Percentiles rank a stretch among this genome's conserved stretches.
Evolutionary conservation across 1,140 invertebrate genomes (phyloP).

Genomic region (Chironomus tepperi): DNA sequence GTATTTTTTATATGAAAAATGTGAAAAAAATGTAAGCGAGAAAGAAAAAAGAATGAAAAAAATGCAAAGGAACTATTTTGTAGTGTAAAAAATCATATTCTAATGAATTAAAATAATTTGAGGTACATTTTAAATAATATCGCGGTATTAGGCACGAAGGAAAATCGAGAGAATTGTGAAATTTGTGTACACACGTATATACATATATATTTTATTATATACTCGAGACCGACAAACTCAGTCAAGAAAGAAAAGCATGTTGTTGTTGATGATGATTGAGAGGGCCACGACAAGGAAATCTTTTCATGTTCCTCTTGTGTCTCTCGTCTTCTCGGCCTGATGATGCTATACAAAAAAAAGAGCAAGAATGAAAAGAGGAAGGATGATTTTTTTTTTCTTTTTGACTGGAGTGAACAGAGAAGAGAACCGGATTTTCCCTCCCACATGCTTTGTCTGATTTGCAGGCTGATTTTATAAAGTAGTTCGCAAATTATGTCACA

Average conservation of each 20-base stretch:
- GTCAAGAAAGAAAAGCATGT: neutral
- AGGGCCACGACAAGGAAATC: neutral
- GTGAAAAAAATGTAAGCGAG: neutral
- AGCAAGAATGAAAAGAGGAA: no score
- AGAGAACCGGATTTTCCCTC: no score
- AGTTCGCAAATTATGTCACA: no score
- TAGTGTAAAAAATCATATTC: slow-evolving; percentile 14
- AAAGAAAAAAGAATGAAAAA: slow-evolving; percentile 20
- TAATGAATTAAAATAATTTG: slow-evolving; percentile 15
- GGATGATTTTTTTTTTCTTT: no score
- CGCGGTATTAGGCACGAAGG: neutral
- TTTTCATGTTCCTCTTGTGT: neutral
- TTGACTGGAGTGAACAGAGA: no score
- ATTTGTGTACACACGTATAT: neutral
- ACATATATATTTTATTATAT: neutral
- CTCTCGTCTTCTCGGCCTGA: no score
- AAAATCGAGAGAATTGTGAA: neutral
- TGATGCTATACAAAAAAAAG: no score
- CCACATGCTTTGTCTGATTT: no score
- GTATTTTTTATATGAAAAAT: neutral
- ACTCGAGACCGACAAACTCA: neutral
- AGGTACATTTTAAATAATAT: slow-evolving; percentile 15
- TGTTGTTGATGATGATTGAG: neutral
- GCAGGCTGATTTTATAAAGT: no score
- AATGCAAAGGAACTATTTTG: neutral